A percentile compares a stretch with the other conserved stretches of the same genome.
phyloP scores from a whole-genome alignment of 1,140 invertebrate species.

The Yoshiicerus persimilis region DNA sequence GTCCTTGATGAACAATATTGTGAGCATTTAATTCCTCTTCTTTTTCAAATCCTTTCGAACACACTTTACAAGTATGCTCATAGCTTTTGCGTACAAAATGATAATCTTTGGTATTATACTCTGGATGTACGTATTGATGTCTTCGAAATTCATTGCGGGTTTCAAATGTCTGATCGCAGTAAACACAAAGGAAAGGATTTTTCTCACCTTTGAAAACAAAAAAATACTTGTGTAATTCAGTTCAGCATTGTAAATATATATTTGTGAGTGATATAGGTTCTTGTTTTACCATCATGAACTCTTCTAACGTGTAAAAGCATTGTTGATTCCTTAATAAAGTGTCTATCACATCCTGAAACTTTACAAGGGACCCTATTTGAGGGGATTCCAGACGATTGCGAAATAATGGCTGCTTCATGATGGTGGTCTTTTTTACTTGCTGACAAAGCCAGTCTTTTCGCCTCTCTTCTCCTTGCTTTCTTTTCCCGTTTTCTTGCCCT shows the following conservation, averaged over 20 bases:
- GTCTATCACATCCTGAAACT: not conserved
- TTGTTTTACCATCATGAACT: not conserved
- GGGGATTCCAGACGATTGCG: not conserved
- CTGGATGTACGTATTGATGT: not conserved
- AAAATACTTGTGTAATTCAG: not conserved
- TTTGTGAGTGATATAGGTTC: not conserved
- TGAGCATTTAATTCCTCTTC: not conserved
- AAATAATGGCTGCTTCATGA: not conserved
- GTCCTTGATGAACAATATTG: not conserved
- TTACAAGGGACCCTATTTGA: not conserved
- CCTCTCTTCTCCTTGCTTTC: not conserved
- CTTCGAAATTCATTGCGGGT: not conserved
- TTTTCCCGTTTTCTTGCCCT: not conserved
- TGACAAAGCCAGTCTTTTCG: not conserved
- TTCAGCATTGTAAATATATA: not conserved
- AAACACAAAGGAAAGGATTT: not conserved
- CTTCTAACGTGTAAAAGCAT: not conserved
- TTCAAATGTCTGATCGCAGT: not conserved
- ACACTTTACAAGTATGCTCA: not conserved
- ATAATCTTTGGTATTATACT: not conserved
- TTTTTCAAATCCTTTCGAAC: not conserved
- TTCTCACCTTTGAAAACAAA: not conserved
- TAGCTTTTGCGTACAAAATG: not conserved
- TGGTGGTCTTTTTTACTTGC: not conserved
- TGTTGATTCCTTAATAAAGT: not conserved